Base-by-base conservation (phyloP, 2,888 invertebrate genomes). In the Clanis bilineata region DNA sequence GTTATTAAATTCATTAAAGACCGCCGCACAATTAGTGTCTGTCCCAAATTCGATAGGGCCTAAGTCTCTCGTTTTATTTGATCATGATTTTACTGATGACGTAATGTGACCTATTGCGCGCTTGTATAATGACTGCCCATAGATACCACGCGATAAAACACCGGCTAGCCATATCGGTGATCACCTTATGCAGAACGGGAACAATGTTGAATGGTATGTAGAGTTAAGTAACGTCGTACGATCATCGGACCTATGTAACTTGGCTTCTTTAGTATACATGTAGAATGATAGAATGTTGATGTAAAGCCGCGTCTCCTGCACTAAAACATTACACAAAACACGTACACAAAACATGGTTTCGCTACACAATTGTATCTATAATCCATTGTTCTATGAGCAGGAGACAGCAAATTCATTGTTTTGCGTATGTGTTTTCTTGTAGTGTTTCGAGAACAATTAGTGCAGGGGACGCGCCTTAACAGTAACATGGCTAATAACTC, bases 91-190 rank as follows among this genome's bases (percentile, higher is more conserved):
- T 12, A 12, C 23, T 70, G 62, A 83, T 88, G 88, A 88, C 86
- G 88, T 85, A 86, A 88, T 77, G 62, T 70, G 61, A 76, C 77
- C 76, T 82, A 85, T 82, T 82, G 82, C 84, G 85, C 79, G 75
- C 76, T 69, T 81, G 82, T 81, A 82, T 82, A 84, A 83, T 82
- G 80, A 77, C 77, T 77, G 76, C 62, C 74, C 73, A 79, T 79
- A 80, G 80, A 80, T 73, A 77, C 73, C 57, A 66, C 66, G 65
- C 69, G 73, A 73, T 74, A 73, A 72, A 72, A 73, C 69, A 72
- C 66, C 62, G 62, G 64, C 66, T 64, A 72, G 71, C 80, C 77
- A 73, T 80, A 76, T 78, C 74, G 72, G 68, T 66, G 69, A 64
- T 68, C 68, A 69, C 72, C 70, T 66, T 70, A 66, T 61, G 59